Percentiles rank a stretch among this genome's conserved stretches.
These are phyloP conservation scores for Anarrhichthys ocellatus DNA, from an alignment of 2,113 vertebrate species.

Conservation along the genomic window DNA sequence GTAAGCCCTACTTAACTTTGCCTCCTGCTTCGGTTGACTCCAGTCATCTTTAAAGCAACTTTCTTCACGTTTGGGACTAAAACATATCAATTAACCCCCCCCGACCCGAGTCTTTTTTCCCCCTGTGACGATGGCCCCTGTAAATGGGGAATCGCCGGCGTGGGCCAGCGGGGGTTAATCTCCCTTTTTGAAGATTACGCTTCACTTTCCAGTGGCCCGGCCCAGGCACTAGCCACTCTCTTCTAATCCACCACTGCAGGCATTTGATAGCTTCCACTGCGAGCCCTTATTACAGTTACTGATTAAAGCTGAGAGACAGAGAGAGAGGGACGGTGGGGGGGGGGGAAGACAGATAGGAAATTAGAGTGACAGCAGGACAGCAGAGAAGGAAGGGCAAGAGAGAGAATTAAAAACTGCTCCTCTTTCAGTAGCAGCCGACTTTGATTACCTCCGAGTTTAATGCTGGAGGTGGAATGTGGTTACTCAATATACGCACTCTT, in stretches of 20 bases:
- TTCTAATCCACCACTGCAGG: conserved; percentile 70
- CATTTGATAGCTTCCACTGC: conserved; percentile 69
- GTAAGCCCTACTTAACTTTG: conserved; percentile 31
- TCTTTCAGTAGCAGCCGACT: conserved; percentile 33
- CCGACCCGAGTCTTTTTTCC: not conserved
- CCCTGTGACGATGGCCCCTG: conserved; percentile 27
- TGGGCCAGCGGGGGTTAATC: conserved; percentile 67
- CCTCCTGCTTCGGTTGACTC: conserved; percentile 37
- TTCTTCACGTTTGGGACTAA: conserved; percentile 35
- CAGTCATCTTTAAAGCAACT: conserved; percentile 43
- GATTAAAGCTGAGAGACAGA: conserved; percentile 57
- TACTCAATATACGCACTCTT: conserved; percentile 17
- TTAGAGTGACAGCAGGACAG: conserved; percentile 43
- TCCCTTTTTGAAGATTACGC: conserved; percentile 75
- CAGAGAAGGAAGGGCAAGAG: conserved; percentile 28
- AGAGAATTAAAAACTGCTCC: conserved; percentile 38
- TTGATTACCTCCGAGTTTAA: conserved; percentile 40
- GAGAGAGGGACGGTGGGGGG: conserved; percentile 14
- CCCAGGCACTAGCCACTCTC: conserved; percentile 62
- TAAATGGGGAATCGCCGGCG: conserved; percentile 49
- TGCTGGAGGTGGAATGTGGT: conserved; percentile 8
- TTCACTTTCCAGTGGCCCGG: conserved; percentile 58
- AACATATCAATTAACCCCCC: conserved; percentile 66
- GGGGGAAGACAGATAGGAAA: conserved; percentile 47
- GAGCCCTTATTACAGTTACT: conserved; percentile 59